These are phyloP conservation scores for Anhinga rufa DNA, from an alignment of 2,113 vertebrate species.

Conservation along the genomic window DNA sequence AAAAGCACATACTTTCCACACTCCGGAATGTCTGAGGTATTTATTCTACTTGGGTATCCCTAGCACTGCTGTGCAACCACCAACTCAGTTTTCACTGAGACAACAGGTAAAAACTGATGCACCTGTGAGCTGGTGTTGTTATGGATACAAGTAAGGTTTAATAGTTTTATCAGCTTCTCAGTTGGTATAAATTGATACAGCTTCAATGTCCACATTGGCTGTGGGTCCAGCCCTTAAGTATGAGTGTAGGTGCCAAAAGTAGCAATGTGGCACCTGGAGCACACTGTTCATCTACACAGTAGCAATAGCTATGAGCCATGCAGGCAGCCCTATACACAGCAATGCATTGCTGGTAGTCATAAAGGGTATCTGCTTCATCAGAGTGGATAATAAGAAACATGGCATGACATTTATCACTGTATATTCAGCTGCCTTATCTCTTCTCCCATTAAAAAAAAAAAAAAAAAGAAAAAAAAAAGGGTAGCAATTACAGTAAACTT, in stretches of 20 bases:
- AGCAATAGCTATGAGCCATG: background rate
- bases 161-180: background rate
- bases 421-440: background rate
- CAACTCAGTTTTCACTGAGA: background rate
- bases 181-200: background rate
- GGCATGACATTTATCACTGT: background rate
- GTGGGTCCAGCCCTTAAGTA: background rate
- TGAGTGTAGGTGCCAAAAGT: background rate
- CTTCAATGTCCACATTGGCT: background rate
- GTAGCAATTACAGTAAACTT: background rate
- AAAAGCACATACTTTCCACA: background rate
- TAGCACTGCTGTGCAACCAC: background rate
- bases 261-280: fast-evolving
- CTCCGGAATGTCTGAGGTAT: background rate
- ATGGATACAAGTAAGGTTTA: too few relatives aligned
- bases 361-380: background rate
- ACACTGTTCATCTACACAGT: background rate
- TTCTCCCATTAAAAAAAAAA: background rate
- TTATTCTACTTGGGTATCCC: background rate
- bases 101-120: background rate
- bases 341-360: background rate
- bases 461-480: background rate
- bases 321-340: background rate
- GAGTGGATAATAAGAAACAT: background rate
- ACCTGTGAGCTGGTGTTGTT: fast-evolving